These are phyloP conservation scores for Athetis lepigone DNA, from an alignment of 2,888 invertebrate species.

Conservation along the genomic window DNA sequence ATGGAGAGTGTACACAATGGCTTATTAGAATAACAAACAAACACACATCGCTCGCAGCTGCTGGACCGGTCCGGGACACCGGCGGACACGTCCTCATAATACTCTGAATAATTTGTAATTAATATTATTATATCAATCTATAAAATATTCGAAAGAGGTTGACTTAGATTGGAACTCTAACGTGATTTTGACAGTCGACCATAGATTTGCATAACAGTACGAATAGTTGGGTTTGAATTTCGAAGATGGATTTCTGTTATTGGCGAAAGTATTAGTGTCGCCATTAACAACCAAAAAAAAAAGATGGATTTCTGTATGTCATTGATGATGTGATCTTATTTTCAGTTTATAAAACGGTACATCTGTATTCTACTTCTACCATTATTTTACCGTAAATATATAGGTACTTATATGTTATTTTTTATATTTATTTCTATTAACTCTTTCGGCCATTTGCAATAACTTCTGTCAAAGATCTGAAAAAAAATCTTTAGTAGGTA, in stretches of 20 bases:
- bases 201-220: slow-evolving; percentile 37
- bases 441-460: no score
- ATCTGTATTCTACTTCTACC: no score
- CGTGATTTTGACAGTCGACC: slow-evolving; percentile 10
- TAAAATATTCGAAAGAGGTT: slow-evolving; percentile 23
- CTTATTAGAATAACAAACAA: slow-evolving; percentile 73
- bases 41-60: slow-evolving; percentile 76
- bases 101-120: slow-evolving; percentile 54
- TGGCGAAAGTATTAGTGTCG: no score
- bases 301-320: no score
- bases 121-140: slow-evolving; percentile 53
- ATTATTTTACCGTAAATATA: no score
- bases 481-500: no score
- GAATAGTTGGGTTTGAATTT: slow-evolving; percentile 35
- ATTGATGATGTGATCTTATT: no score
- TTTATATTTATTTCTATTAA: background rate
- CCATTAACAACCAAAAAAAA: no score
- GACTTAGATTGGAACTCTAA: slow-evolving; percentile 7
- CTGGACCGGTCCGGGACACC: slow-evolving; percentile 77
- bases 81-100: slow-evolving; percentile 26
- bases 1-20: slow-evolving; percentile 65
- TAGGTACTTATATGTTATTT: no score
- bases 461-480: no score
- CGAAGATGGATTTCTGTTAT: no score
- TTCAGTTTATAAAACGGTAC: no score